These are phyloP conservation scores for Dermatophagoides farinae DNA, from an alignment of 1,140 invertebrate genomes.

Conservation along the genomic window DNA sequence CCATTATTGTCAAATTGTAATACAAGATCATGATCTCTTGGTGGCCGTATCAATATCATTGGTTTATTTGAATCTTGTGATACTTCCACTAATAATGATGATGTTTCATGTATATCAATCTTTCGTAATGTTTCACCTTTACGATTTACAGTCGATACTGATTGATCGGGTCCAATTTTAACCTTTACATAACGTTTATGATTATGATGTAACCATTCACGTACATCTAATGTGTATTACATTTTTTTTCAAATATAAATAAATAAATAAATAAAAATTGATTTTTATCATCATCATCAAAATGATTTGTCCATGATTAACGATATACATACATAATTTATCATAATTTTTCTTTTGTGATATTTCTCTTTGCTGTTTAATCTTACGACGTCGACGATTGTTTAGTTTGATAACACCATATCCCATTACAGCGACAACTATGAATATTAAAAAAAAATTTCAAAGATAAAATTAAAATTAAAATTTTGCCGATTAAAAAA, in stretches of 20 bases:
- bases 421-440: conserved; percentile 54
- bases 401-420: conserved; percentile 80
- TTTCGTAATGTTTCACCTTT: conserved; percentile 24
- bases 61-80: conserved; percentile 44
- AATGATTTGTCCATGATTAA: neutral
- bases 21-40: conserved; percentile 86
- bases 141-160: conserved; percentile 54
- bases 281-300: neutral
- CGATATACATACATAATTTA: conserved; percentile 41
- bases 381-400: conserved; percentile 50
- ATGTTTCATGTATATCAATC: conserved; percentile 41
- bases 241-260: neutral
- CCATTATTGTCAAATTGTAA: conserved; percentile 66
- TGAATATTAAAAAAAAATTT: neutral
- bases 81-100: conserved; percentile 57
- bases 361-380: conserved; percentile 58
- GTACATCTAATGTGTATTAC: conserved; percentile 49
- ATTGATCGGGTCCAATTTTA: conserved; percentile 42
- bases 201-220: conserved; percentile 87
- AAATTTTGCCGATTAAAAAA: neutral
- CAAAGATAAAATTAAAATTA: neutral
- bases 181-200: conserved; percentile 73
- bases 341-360: conserved; percentile 50
- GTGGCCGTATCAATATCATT: conserved; percentile 59
- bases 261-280: neutral